Conservation (phyloP, 2,888 invertebrate genomes). For the Drosophila fungiperda region DNA sequence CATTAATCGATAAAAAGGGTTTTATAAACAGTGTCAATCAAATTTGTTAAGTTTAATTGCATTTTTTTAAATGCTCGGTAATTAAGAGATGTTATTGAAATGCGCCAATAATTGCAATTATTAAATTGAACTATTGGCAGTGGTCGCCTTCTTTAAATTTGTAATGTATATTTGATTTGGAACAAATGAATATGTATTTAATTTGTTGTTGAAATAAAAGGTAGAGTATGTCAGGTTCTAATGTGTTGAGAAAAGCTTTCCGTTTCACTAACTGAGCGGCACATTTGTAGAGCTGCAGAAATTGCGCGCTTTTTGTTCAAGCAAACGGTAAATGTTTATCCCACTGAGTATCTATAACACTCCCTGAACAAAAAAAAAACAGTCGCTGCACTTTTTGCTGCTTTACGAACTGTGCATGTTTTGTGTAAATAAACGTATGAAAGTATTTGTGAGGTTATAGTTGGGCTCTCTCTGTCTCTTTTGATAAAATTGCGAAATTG, state of each 20-base stretch:
- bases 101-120: neutral
- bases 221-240: conserved; percentile 13
- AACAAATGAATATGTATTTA: neutral
- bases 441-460: conserved; percentile 21
- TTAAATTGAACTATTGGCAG: neutral
- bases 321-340: conserved; percentile 51
- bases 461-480: conserved; percentile 23
- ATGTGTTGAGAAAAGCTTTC: neutral
- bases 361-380: conserved; percentile 15
- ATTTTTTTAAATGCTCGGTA: neutral
- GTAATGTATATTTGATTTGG: neutral
- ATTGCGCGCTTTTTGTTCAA: conserved; percentile 41
- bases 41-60: neutral
- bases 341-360: conserved; percentile 21
- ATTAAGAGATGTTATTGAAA: neutral
- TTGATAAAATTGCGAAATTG: conserved; percentile 47
- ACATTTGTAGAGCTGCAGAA: conserved; percentile 43
- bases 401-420: conserved; percentile 2
- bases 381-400: conserved; percentile 30
- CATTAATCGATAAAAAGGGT: conserved; percentile 25
- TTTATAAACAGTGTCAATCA: conserved; percentile 12
- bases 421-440: conserved; percentile 8
- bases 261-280: conserved; percentile 1
- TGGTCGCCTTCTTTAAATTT: too few species aligned
- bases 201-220: neutral